Conservation (phyloP, 2,888 invertebrate genomes). For the Mimachlamys varia region DNA sequence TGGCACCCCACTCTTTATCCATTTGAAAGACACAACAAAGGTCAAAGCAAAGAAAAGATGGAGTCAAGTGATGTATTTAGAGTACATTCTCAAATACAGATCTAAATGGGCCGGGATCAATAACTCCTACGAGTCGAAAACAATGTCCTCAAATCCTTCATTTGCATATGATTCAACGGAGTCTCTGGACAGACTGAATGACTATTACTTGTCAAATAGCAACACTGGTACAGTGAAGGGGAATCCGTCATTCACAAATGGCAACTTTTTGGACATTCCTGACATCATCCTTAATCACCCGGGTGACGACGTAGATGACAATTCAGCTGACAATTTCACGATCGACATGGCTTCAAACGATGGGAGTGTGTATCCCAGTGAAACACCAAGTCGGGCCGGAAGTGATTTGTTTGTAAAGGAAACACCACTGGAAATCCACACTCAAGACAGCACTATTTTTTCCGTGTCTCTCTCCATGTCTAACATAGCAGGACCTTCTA, state of each 20-base stretch:
- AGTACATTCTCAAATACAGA: slow-evolving; percentile 65
- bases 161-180: slow-evolving; percentile 31
- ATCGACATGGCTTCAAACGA: neutral
- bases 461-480: slow-evolving; percentile 13
- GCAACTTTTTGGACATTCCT: neutral
- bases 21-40: slow-evolving; percentile 68
- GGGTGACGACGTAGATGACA: neutral
- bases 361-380: neutral
- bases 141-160: neutral
- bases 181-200: neutral
- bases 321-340: neutral
- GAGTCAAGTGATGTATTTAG: slow-evolving; percentile 75
- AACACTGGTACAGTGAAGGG: neutral
- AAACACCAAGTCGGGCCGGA: neutral
- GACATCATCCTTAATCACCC: slow-evolving; percentile 3
- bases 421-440: neutral
- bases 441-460: neutral
- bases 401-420: neutral
- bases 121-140: neutral
- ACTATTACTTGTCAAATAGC: neutral
- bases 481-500: neutral
- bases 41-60: slow-evolving; percentile 74
- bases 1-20: slow-evolving; percentile 71
- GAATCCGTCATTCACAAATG: neutral
- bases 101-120: slow-evolving; percentile 40